A percentile compares a stretch with the other conserved stretches of the same genome.
phyloP scores from a whole-genome alignment of 2,113 vertebrate species.

The Triplophysa siluroides region DNA sequence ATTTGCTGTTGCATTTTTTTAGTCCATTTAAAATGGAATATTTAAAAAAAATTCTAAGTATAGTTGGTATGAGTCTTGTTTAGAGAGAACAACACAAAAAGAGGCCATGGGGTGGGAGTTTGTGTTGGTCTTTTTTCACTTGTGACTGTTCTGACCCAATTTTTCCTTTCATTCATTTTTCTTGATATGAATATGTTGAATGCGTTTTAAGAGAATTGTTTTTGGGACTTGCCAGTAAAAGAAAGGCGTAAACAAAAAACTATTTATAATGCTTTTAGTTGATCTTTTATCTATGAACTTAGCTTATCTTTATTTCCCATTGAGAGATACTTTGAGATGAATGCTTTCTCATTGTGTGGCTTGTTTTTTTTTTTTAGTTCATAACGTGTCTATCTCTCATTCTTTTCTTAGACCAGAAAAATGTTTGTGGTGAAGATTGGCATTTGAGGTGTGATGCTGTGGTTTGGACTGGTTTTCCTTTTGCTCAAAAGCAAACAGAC shows the following conservation, averaged over 20 bases:
- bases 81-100: slow-evolving; percentile 59
- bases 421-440: slow-evolving; percentile 69
- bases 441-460: slow-evolving; percentile 67
- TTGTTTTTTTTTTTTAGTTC: slow-evolving; percentile 36
- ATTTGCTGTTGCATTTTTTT: slow-evolving; percentile 69
- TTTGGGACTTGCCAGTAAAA: slow-evolving; percentile 46
- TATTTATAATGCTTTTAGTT: slow-evolving; percentile 33
- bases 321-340: neutral
- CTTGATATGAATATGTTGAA: slow-evolving; percentile 35
- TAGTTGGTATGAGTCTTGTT: slow-evolving; percentile 66
- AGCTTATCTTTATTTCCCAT: neutral
- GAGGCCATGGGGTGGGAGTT: slow-evolving; percentile 12
- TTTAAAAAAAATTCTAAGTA: slow-evolving; percentile 58
- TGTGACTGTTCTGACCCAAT: neutral
- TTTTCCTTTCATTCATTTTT: slow-evolving; percentile 36
- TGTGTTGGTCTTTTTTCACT: slow-evolving; percentile 5
- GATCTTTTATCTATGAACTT: neutral
- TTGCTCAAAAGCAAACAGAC: slow-evolving; percentile 58
- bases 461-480: slow-evolving; percentile 71
- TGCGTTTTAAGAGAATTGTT: slow-evolving; percentile 60
- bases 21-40: slow-evolving; percentile 55
- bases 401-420: slow-evolving; percentile 68
- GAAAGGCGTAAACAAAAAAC: neutral
- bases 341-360: slow-evolving; percentile 37
- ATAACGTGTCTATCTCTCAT: neutral